Base-by-base conservation (phyloP, 2,113 vertebrate species). In the Acrocephalus arundinaceus region DNA sequence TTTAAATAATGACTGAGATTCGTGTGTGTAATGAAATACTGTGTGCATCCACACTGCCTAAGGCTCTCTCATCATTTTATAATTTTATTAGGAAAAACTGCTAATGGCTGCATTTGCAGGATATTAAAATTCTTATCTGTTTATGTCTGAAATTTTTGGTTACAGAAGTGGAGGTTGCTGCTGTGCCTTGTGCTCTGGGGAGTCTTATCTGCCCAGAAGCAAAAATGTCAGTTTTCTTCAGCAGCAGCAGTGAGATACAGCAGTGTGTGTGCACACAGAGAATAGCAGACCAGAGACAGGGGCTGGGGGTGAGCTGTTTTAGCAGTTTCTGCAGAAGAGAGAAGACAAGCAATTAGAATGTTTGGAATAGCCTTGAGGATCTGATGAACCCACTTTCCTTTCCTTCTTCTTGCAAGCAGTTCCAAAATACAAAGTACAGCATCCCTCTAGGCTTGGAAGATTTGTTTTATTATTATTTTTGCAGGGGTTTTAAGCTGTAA, bases 111-210 rank as follows among this genome's bases (percentile, higher is more conserved):
- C 54, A 7, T 94, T 97, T 96, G 77, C 80, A 82, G 93, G 66
- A 51, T 77, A 75, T 95, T 97, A 95, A 94, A 87, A 97, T 96
- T 97, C 89, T 95, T 46, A 93, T 95, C 93, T 93, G 74, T 73
- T 57, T 80, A 52, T 63, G 58, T 91, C 74, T 90, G 90, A 88
- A 90, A 85, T 90, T 96, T 94, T 83, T 96, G 37, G 71, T 90
- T 84, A 27, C 66, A 68, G 85, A 82, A 93, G 74, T 76, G 79
- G 94, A 91, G 63, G 57, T 75, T 90, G 87, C 57, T 90, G 82
- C 91, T 76, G 83, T 89, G 76, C 72, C 87, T 94, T 66, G 80
- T 82, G 66, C 73, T 62, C 74, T 48, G 52, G 93, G 87, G 85
- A 97, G 52, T 28, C 51, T 88, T 92, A 84, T 78, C 62, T 95